A percentile compares a stretch with the other conserved stretches of the same genome.
Evolutionary conservation across 2,888 invertebrate genomes (phyloP).

Genomic region (Podabrus alpinus): DNA sequence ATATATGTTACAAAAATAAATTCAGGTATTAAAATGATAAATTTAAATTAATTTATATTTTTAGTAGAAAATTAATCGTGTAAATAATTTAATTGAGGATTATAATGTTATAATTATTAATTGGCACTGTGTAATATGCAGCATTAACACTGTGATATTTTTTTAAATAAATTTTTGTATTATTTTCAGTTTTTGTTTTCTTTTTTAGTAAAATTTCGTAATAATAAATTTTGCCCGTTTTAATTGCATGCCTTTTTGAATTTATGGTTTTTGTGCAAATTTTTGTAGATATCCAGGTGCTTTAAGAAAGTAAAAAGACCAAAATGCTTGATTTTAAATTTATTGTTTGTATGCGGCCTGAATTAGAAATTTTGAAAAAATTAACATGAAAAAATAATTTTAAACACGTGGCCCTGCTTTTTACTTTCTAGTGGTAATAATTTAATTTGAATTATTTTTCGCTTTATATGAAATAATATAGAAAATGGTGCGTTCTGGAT

Average conservation of each 20-base stretch:
- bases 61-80: conserved; percentile 10
- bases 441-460: neutral
- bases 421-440: neutral
- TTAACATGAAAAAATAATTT: neutral
- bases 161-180: conserved; percentile 45
- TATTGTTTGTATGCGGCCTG: neutral
- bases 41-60: neutral
- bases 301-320: neutral
- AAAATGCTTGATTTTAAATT: neutral
- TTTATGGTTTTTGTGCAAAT: neutral
- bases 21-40: conserved; percentile 7
- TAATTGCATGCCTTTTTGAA: neutral
- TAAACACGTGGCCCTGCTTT: neutral
- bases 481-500: neutral
- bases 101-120: conserved; percentile 14
- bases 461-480: neutral
- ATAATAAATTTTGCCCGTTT: neutral
- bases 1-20: conserved; percentile 16
- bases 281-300: neutral
- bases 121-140: conserved; percentile 24
- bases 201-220: conserved; percentile 24
- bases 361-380: neutral
- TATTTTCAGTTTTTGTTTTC: conserved; percentile 42
- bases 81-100: conserved; percentile 11
- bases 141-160: conserved; percentile 48